A percentile compares a stretch with the other conserved stretches of the same genome.
phyloP scores from a whole-genome alignment of 2,797 vertebrate genomes.

The Anabas testudineus region DNA sequence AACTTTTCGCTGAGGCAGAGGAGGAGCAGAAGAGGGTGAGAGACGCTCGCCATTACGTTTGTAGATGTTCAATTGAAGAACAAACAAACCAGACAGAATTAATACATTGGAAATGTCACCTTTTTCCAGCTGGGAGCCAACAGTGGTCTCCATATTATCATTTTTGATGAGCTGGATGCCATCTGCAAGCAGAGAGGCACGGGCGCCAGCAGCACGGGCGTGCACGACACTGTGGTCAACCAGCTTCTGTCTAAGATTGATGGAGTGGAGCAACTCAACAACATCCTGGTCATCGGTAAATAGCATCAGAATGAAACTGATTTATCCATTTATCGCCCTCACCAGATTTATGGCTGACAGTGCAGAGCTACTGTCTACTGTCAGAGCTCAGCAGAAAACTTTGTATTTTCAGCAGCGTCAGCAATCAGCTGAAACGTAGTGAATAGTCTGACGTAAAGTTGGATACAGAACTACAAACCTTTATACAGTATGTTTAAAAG shows the following conservation, averaged over 20 bases:
- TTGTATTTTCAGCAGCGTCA: too few species aligned
- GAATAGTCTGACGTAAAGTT: not conserved
- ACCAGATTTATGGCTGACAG: too few species aligned
- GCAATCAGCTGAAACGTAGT: not conserved
- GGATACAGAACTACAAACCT: not conserved
- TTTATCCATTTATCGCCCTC: too few species aligned
- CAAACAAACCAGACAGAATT: not conserved
- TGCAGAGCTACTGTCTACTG: too few species aligned
- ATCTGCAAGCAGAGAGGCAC: constrained; percentile 99
- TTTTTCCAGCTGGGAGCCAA: constrained; percentile 91
- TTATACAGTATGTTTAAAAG: not conserved
- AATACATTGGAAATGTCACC: not conserved
- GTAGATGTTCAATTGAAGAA: not conserved
- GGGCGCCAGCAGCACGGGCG: constrained; percentile 94
- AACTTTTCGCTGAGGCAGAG: constrained; percentile 97
- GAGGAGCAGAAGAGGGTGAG: constrained; percentile 97
- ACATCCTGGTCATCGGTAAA: constrained; percentile 97
- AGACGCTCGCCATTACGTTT: rapidly evolving
- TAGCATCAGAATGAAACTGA: not conserved
- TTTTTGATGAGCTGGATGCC: constrained; percentile 98
- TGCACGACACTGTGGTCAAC: constrained; percentile 98
- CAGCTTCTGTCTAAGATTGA: constrained; percentile 98
- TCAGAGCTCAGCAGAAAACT: too few species aligned
- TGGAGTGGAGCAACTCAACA: constrained; percentile 97
- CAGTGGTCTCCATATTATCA: constrained; percentile 98